Conservation (phyloP, 1,140 invertebrate species). For the Pinna nobilis region DNA sequence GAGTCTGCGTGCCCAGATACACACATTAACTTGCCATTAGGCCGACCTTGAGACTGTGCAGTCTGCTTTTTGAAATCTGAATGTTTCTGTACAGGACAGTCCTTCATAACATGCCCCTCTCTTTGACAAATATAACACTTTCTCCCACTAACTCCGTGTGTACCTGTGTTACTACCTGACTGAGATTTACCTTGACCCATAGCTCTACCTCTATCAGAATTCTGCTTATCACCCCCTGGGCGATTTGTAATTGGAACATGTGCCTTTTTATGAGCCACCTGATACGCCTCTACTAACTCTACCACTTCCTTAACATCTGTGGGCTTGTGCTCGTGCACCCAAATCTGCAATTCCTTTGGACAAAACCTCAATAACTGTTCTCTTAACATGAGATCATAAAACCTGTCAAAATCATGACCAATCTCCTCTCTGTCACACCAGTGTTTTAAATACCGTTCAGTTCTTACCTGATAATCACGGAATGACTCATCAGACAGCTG, state of each 20-base stretch:
- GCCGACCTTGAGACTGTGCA: too few relatives aligned
- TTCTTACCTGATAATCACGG: neutral
- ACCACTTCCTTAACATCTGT: neutral
- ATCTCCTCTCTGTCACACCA: conserved; percentile 23
- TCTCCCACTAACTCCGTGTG: too few relatives aligned
- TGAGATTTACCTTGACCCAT: too few relatives aligned
- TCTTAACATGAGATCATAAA: conserved; percentile 8
- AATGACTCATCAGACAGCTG: conserved; percentile 11
- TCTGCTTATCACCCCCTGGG: neutral
- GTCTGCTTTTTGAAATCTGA: neutral
- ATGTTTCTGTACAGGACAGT: conserved; percentile 10
- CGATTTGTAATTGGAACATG: neutral
- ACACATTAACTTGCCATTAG: too few relatives aligned
- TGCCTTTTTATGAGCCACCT: neutral
- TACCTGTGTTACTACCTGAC: too few relatives aligned
- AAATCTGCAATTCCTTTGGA: neutral
- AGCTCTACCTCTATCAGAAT: too few relatives aligned
- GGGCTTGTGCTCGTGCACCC: conserved; percentile 9
- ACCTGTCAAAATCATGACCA: neutral
- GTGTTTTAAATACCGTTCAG: conserved; percentile 5
- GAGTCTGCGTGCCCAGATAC: neutral
- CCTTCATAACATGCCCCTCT: neutral
- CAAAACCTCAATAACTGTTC: neutral
- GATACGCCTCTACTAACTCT: conserved; percentile 8
- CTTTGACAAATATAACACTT: neutral